Conservation (phyloP, 30 jellyfish, hydroid and myxozoan species). For the Cassiopea xamachana region DNA sequence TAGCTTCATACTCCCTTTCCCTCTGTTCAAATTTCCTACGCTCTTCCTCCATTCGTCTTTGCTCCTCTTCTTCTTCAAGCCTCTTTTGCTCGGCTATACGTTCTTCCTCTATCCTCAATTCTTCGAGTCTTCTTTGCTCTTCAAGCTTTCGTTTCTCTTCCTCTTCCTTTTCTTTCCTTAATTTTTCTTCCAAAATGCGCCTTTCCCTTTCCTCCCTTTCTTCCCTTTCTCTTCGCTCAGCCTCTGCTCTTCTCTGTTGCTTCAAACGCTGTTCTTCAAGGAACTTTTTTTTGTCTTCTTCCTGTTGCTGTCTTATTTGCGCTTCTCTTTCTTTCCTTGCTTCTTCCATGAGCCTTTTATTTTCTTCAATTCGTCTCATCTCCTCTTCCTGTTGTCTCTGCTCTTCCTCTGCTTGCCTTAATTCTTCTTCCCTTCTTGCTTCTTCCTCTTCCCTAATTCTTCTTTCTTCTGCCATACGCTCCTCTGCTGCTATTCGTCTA, state of each 20-base stretch:
- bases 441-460: conserved; percentile 51
- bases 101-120: conserved; percentile 2
- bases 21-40: conserved; percentile 50
- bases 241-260: conserved; percentile 26
- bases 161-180: conserved; percentile 47
- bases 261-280: conserved; percentile 31
- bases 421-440: conserved; percentile 41
- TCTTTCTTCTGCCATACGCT: conserved; percentile 25
- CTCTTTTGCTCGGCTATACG: conserved; percentile 43
- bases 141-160: conserved; percentile 44
- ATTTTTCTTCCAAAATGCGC: conserved; percentile 38
- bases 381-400: conserved; percentile 31
- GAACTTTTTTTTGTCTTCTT: conserved; percentile 15
- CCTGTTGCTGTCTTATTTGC: conserved; percentile 2
- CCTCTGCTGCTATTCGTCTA: conserved; percentile 46
- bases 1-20: conserved; percentile 35
- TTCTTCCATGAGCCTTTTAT: conserved; percentile 43
- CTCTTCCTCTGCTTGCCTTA: conserved; percentile 15
- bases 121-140: conserved; percentile 36
- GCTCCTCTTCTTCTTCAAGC: conserved; percentile 60
- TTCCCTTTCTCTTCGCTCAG: conserved; percentile 34
- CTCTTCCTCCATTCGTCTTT: conserved; percentile 67
- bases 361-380: conserved; percentile 59
- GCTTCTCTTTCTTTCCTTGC: conserved; percentile 54
- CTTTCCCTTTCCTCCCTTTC: conserved; percentile 5